phyloP scores from a whole-genome alignment of 2,797 vertebrate species.

The Discoglossus pictus region DNA sequence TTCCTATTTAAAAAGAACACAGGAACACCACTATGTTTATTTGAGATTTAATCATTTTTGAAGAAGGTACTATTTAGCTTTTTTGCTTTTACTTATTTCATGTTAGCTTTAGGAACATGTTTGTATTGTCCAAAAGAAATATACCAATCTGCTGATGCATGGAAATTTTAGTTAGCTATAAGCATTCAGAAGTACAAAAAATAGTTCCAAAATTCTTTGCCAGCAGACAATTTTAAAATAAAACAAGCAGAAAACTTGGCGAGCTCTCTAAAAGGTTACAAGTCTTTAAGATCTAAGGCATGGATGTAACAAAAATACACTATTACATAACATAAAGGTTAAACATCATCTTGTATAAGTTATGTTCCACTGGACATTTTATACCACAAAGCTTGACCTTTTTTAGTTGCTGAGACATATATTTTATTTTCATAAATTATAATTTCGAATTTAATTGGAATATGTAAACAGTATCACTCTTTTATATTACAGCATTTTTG shows the following conservation, averaged over 20 bases:
- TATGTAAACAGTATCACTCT: background rate
- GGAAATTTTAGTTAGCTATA: constrained; percentile 36
- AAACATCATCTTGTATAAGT: constrained; percentile 1
- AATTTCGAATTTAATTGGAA: background rate
- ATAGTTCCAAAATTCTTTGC: constrained; percentile 16
- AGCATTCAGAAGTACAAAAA: constrained; percentile 15
- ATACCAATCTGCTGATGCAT: constrained; percentile 38
- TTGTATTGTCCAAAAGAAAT: constrained; percentile 30
- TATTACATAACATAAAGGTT: constrained; percentile 35
- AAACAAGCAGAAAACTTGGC: constrained; percentile 36
- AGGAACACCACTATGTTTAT: no score
- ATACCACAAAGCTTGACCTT: constrained; percentile 15
- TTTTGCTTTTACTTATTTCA: constrained; percentile 12
- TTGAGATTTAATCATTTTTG: no score
- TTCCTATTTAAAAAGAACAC: no score
- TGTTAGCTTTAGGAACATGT: constrained; percentile 25
- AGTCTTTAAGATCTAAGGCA: constrained; percentile 14
- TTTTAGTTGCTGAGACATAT: constrained; percentile 9
- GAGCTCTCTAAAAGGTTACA: constrained; percentile 9
- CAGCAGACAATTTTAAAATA: constrained; percentile 38
- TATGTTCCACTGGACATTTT: constrained; percentile 7
- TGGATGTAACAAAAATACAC: constrained; percentile 20
- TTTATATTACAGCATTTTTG: no score
- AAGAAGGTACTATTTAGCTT: no score
- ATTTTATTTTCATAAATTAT: background rate